A percentile compares a stretch with the other conserved stretches of the same genome.
Conservation (phyloP, 1,140 invertebrate species). For the Zaprionus nigranus region DNA sequence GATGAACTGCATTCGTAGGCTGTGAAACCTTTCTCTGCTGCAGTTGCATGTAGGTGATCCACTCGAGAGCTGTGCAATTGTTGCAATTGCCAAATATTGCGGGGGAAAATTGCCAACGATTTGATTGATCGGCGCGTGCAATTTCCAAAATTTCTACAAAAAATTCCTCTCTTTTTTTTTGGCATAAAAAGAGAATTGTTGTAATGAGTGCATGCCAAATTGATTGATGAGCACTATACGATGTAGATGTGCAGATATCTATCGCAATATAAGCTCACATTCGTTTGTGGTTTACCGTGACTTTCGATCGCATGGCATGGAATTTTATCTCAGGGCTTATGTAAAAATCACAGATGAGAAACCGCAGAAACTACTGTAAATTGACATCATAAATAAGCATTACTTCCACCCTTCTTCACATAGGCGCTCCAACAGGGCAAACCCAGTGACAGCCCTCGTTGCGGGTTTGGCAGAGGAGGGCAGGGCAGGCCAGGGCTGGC, state of each 20-base stretch:
- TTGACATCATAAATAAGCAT: conserved; percentile 84
- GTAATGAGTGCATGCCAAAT: conserved; percentile 34
- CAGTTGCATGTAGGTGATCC: conserved; percentile 49
- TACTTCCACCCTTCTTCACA: conserved; percentile 83
- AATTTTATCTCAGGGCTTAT: conserved; percentile 28
- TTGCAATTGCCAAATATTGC: conserved; percentile 58
- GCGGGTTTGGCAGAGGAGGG: conserved; percentile 18
- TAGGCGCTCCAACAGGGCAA: conserved; percentile 61
- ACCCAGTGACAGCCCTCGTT: conserved; percentile 67
- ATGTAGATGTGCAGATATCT: conserved; percentile 1
- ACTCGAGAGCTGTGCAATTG: conserved; percentile 61
- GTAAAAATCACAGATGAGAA: conserved; percentile 44
- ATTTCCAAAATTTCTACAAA: conserved; percentile 51
- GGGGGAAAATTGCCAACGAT: conserved; percentile 41
- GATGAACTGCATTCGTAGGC: conserved; percentile 56
- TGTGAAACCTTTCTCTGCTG: conserved; percentile 11
- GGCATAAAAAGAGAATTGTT: conserved; percentile 39
- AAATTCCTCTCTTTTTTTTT: conserved; percentile 37
- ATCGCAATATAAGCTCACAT: not conserved
- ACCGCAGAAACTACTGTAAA: conserved; percentile 80
- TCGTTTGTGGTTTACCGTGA: conserved; percentile 13
- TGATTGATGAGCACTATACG: conserved; percentile 44
- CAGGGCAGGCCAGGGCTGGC: conserved; percentile 26
- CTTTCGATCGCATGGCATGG: conserved; percentile 14
- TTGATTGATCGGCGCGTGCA: conserved; percentile 64